These are phyloP conservation scores for Coronaproctus castanopsis DNA, from an alignment of 2,888 invertebrate species.

Conservation along the genomic window DNA sequence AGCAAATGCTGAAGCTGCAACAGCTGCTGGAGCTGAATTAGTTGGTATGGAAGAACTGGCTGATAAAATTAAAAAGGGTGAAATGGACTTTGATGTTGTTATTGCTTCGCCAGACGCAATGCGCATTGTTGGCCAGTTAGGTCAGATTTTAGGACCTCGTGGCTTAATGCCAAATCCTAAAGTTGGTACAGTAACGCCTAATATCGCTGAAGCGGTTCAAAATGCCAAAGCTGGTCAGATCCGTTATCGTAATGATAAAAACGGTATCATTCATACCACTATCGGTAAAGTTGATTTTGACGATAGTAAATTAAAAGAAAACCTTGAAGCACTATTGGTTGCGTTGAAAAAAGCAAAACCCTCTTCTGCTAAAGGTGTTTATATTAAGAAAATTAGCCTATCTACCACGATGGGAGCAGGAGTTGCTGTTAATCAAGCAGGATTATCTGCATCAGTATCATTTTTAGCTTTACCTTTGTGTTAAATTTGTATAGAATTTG, in stretches of 20 bases:
- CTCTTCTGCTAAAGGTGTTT: not conserved
- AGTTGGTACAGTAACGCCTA: conserved; percentile 7
- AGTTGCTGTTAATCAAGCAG: not conserved
- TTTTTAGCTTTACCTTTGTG: no score
- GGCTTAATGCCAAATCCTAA: conserved; percentile 15
- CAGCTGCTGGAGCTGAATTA: conserved; percentile 3
- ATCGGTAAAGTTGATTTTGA: conserved; percentile 1
- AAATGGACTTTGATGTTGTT: not conserved
- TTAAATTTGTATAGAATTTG: no score
- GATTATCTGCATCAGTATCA: no score
- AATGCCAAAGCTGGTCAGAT: conserved; percentile 6
- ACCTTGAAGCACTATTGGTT: not conserved
- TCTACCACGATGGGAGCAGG: conserved; percentile 2
- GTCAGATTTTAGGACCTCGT: conserved; percentile 5
- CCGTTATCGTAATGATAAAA: not conserved
- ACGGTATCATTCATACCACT: not conserved
- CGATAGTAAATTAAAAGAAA: not conserved
- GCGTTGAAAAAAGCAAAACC: not conserved
- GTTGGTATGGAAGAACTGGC: not conserved
- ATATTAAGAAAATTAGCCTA: conserved; percentile 2
- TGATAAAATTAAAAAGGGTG: conserved; percentile 1
- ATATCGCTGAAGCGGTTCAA: conserved; percentile 3
- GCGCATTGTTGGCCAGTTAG: conserved; percentile 1
- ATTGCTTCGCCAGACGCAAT: conserved; percentile 6
- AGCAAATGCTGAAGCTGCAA: not conserved